Percentiles rank a stretch among this genome's conserved stretches.
phyloP scores from a whole-genome alignment of 2,113 vertebrate species.

The Lates calcarifer region DNA sequence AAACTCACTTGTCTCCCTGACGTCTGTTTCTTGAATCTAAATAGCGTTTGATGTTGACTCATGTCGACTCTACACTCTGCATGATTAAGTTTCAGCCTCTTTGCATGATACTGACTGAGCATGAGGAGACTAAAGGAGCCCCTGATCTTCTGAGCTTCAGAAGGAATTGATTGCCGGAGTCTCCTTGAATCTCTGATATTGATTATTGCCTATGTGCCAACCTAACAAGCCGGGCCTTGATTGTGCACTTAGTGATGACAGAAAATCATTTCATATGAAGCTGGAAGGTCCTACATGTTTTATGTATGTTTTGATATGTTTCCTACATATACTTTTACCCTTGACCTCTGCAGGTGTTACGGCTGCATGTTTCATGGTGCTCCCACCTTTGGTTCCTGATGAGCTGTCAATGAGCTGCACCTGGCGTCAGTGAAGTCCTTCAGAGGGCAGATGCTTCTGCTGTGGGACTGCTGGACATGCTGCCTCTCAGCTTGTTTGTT shows the following conservation, averaged over 20 bases:
- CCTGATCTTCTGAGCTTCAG: neutral
- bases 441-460: no score
- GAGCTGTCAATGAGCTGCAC: no score
- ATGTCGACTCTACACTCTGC: constrained; percentile 11
- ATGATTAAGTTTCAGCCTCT: constrained; percentile 17
- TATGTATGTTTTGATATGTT: no score
- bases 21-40: neutral
- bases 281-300: neutral
- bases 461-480: no score
- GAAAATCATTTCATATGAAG: constrained; percentile 42
- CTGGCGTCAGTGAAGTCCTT: no score
- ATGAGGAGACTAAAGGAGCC: neutral
- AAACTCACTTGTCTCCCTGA: neutral
- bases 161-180: constrained; percentile 43
- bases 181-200: constrained; percentile 33
- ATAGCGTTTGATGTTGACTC: neutral
- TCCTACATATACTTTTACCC: no score
- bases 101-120: constrained; percentile 19
- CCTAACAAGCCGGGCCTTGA: constrained; percentile 10
- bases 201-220: constrained; percentile 30
- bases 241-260: constrained; percentile 40
- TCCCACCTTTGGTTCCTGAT: no score
- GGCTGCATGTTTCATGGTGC: no score
- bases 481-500: no score
- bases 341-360: no score